A percentile compares a stretch with the other conserved stretches of the same genome.
These are phyloP conservation scores for Cheirogaleus medius DNA, from an alignment of 2,113 vertebrate genomes.

Conservation along the genomic window DNA sequence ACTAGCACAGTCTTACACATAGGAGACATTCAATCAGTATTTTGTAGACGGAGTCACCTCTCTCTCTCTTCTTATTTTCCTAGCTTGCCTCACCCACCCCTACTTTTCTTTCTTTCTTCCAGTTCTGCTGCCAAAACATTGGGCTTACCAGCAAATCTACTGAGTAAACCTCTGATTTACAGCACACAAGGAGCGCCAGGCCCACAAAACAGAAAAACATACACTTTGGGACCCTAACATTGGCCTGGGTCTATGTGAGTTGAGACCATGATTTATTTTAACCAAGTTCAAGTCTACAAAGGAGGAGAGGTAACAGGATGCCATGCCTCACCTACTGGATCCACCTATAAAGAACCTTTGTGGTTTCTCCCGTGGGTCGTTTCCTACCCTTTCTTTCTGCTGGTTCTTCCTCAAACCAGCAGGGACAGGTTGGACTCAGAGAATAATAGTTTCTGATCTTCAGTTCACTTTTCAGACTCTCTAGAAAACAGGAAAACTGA, in stretches of 20 bases:
- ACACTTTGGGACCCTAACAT: neutral
- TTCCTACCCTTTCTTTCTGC: neutral
- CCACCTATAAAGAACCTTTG: neutral
- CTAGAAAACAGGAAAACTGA: neutral
- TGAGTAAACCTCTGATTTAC: neutral
- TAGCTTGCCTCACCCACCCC: neutral
- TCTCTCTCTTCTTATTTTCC: neutral
- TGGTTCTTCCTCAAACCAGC: neutral
- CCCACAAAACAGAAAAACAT: neutral
- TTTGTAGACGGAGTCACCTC: neutral
- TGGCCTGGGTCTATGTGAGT: neutral
- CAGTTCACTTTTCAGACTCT: neutral
- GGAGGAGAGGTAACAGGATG: neutral
- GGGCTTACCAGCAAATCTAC: neutral
- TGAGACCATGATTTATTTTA: neutral
- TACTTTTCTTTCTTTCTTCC: neutral
- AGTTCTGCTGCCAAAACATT: neutral
- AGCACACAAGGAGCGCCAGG: neutral
- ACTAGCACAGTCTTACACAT: neutral
- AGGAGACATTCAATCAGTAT: neutral
- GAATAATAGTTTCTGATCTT: neutral
- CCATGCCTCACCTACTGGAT: neutral
- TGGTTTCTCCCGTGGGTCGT: neutral
- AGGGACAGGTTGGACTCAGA: neutral
- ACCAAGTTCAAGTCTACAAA: neutral